A percentile compares a stretch with the other conserved stretches of the same genome.
phyloP scores from a whole-genome alignment of 2,113 vertebrate genomes.

The Microcebus ravelobensis region DNA sequence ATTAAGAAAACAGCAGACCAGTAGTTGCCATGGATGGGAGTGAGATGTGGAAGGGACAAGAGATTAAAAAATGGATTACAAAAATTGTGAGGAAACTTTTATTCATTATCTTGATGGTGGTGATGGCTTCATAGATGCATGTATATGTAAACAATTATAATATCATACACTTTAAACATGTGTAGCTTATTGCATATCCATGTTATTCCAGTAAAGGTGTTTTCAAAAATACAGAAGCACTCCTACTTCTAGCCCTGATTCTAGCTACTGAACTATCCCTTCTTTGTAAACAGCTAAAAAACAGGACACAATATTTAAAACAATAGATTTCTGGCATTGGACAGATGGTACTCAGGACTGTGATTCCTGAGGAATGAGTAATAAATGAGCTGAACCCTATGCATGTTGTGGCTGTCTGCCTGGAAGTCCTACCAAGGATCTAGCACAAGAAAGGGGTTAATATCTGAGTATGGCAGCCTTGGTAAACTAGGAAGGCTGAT shows the following conservation, averaged over 20 bases:
- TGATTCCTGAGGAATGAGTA: background rate
- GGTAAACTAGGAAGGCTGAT: background rate
- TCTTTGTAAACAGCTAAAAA: background rate
- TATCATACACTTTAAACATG: background rate
- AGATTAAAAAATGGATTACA: background rate
- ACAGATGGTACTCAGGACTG: background rate
- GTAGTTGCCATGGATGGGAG: background rate
- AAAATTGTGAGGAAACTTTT: background rate
- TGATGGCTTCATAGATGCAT: background rate
- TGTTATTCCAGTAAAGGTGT: background rate
- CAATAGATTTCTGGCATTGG: background rate
- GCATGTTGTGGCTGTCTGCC: background rate
- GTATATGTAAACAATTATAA: background rate
- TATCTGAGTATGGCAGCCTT: background rate
- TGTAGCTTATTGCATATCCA: background rate
- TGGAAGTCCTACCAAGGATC: background rate
- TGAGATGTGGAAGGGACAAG: background rate
- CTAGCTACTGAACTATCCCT: background rate
- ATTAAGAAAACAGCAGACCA: background rate
- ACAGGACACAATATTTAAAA: background rate
- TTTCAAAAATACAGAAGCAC: background rate
- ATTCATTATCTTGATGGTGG: background rate
- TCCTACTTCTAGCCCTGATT: background rate
- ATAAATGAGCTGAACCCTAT: background rate
- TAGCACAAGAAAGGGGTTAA: background rate